Evolutionary conservation across 92 coral and sea anemone genomes (phyloP).

Genomic region (Metridium senile): DNA sequence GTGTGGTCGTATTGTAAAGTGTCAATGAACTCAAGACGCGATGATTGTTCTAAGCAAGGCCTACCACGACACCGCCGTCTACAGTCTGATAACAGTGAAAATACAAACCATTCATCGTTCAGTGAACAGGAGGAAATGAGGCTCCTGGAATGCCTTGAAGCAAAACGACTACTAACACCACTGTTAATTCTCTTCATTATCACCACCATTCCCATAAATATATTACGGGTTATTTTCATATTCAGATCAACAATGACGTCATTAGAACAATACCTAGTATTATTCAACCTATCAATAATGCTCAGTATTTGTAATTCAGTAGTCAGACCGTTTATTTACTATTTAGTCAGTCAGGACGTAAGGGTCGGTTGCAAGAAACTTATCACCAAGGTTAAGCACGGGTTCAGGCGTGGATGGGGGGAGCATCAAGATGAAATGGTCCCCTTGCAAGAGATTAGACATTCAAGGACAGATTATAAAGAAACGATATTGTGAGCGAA

Average conservation of each 20-base stretch:
- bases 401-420: slow-evolving; percentile 11
- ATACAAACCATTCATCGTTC: not conserved
- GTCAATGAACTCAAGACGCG: slow-evolving; percentile 2
- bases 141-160: slow-evolving; percentile 1
- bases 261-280: slow-evolving; percentile 32
- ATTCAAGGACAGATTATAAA: slow-evolving; percentile 27
- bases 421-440: slow-evolving; percentile 20
- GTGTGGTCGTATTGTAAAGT: slow-evolving; percentile 27
- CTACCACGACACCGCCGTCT: slow-evolving; percentile 5
- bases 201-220: slow-evolving; percentile 9
- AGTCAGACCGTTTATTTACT: slow-evolving; percentile 27
- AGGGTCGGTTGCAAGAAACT: slow-evolving; percentile 16
- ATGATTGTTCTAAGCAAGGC: not conserved
- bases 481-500: slow-evolving; percentile 40
- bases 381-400: slow-evolving; percentile 7
- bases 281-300: slow-evolving; percentile 36
- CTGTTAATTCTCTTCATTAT: slow-evolving; percentile 19
- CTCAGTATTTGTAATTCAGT: slow-evolving; percentile 19
- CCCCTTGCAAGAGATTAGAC: slow-evolving; percentile 27
- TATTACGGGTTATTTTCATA: slow-evolving; percentile 7
- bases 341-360: slow-evolving; percentile 19
- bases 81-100: slow-evolving; percentile 29
- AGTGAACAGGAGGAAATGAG: slow-evolving; percentile 30
- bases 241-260: slow-evolving; percentile 12
- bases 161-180: slow-evolving; percentile 31